Conservation (phyloP, 35 echinoderm and acorn worm species). For the Ophioderma brevispina region DNA sequence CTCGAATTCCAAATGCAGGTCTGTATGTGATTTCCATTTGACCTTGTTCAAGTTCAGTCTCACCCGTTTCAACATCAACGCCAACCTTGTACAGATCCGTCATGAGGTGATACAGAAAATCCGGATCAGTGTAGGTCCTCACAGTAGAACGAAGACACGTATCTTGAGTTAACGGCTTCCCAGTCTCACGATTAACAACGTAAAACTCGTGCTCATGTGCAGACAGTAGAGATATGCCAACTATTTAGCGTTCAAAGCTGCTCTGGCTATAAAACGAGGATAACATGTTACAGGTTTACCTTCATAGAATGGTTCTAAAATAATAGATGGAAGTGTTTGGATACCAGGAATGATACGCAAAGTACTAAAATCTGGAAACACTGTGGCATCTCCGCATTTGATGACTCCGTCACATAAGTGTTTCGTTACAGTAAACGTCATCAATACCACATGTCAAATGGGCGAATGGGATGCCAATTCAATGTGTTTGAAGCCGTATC, state of each 20-base stretch:
- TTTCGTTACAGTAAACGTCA: too few species aligned
- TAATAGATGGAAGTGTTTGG: conserved; percentile 38
- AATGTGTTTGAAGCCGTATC: too few species aligned
- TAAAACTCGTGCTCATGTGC: conserved; percentile 85
- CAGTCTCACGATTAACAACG: conserved; percentile 53
- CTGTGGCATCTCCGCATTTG: conserved; percentile 52
- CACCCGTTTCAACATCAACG: conserved; percentile 56
- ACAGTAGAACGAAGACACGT: conserved; percentile 49
- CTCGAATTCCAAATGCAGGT: conserved; percentile 66
- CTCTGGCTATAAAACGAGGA: conserved; percentile 64
- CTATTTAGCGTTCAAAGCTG: conserved; percentile 55
- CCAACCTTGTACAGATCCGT: conserved; percentile 34
- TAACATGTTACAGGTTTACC: conserved; percentile 5
- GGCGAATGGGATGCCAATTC: too few species aligned
- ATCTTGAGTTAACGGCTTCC: conserved; percentile 48
- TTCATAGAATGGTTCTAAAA: conserved; percentile 18
- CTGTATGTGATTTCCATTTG: conserved; percentile 74
- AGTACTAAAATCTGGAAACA: conserved; percentile 70
- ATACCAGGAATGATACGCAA: conserved; percentile 67
- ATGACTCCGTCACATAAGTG: conserved; percentile 39
- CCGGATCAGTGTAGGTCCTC: conserved; percentile 44
- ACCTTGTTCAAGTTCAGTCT: conserved; percentile 40
- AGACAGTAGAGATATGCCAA: conserved; percentile 43
- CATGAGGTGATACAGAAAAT: conserved; percentile 46
- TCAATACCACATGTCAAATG: too few species aligned